phyloP scores from a whole-genome alignment of 1,140 invertebrate species.

The Drosophila eugracilis region DNA sequence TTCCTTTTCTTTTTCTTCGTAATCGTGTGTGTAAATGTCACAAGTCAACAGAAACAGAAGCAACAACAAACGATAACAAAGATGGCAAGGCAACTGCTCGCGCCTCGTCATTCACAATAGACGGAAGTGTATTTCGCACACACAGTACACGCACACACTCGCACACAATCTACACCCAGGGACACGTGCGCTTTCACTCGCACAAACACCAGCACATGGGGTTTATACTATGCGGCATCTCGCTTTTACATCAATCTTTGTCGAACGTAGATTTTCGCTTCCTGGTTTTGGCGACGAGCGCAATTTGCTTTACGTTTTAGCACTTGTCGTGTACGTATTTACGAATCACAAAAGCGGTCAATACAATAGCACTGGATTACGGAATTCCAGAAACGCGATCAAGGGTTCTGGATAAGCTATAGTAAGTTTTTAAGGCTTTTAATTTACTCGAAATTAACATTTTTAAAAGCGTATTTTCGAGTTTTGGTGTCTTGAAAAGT shows the following conservation, averaged over 20 bases:
- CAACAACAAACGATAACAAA: slow-evolving; percentile 67
- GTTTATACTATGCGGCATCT: slow-evolving; percentile 56
- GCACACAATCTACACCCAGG: slow-evolving; percentile 30
- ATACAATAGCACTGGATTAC: slow-evolving; percentile 27
- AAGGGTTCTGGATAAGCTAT: not conserved
- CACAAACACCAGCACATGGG: slow-evolving; percentile 34
- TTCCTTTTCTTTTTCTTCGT: slow-evolving; percentile 4
- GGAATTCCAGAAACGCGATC: not conserved
- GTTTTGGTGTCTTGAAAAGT: too few species aligned
- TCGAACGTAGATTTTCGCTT: slow-evolving; percentile 69
- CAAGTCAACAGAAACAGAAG: slow-evolving; percentile 63
- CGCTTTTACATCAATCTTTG: slow-evolving; percentile 81
- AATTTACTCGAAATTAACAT: not conserved
- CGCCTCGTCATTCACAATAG: slow-evolving; percentile 72
- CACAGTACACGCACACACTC: not conserved
- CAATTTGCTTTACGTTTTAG: slow-evolving; percentile 52
- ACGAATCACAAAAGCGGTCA: slow-evolving; percentile 31
- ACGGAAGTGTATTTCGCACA: slow-evolving; percentile 73
- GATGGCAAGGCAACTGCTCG: slow-evolving; percentile 45
- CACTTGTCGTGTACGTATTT: slow-evolving; percentile 45
- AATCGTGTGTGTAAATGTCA: slow-evolving; percentile 60
- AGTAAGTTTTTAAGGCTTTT: not conserved
- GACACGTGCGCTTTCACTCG: slow-evolving; percentile 77
- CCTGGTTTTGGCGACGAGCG: slow-evolving; percentile 55
- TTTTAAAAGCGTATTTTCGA: too few species aligned